phyloP scores from a whole-genome alignment of 2,113 vertebrate species.

The Corapipo altera region DNA sequence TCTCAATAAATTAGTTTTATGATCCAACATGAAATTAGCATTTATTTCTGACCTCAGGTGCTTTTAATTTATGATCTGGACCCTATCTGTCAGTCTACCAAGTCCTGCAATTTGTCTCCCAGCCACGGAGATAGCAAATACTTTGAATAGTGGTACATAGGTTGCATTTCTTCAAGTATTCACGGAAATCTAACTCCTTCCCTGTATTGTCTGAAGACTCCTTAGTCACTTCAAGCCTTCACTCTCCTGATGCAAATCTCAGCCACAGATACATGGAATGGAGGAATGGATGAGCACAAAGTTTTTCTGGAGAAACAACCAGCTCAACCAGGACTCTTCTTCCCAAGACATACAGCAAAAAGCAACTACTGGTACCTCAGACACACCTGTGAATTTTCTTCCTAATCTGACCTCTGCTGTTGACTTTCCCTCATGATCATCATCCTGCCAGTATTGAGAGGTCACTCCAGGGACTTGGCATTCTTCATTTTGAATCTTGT shows the following conservation, averaged over 20 bases:
- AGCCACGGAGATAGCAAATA: neutral
- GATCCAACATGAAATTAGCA: neutral
- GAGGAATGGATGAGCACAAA: neutral
- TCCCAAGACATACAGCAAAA: neutral
- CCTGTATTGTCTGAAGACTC: neutral
- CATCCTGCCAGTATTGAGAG: neutral
- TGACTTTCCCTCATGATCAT: neutral
- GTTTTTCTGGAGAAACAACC: neutral
- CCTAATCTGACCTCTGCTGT: neutral
- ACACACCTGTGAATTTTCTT: neutral
- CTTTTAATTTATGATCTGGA: neutral
- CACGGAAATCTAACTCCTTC: neutral
- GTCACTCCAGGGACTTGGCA: neutral
- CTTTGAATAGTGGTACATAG: neutral
- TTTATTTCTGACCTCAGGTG: neutral
- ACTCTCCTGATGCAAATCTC: neutral
- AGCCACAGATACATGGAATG: neutral
- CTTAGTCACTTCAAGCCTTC: neutral
- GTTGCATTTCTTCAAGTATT: neutral
- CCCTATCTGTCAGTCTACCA: neutral
- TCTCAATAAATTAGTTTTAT: neutral
- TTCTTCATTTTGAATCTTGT: neutral
- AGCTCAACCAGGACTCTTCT: neutral
- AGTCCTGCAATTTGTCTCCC: neutral
- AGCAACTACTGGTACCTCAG: neutral